Base-by-base conservation (phyloP, 2,888 invertebrate genomes). In the Stegophylla sp. region DNA sequence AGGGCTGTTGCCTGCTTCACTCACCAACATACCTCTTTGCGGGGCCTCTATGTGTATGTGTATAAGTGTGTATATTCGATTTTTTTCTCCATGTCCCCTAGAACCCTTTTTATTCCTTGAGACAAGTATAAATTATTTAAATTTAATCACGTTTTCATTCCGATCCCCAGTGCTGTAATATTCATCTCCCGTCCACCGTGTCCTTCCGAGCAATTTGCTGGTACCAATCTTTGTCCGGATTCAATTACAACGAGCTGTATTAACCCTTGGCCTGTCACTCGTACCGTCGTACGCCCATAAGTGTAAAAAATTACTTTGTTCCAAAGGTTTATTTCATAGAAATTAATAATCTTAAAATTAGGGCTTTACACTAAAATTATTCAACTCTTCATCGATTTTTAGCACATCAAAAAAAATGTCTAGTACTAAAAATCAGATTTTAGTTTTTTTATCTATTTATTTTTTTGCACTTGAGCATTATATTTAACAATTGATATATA, bases 101-200 rank as follows among this genome's bases (percentile, higher is more conserved):
- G 69, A 79, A 69, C 79, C 79, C 79, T 79, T 79, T 79, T 79
- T 79, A 79, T 79, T 79, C 82, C 81, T 71, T 43, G 83, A 82
- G 83, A 82, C 74, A 74, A 77, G 69, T 73, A 69, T 83, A 83
- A 82, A 83, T 83, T 83, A 83, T 83, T 83, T 83, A 83, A 83
- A 83, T 83, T 83, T 83, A 83, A 83, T 83, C 83, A 83, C 82
- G 83, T 75, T 69, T 71, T 79, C 79, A 71, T 79, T 79, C 48
- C 71, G 51, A 79, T 51, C 79, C 79, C 79, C 71, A 13, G 79
- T 26, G 61, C n/a, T 61, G 69, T 61, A 79, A 79, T 79, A 79
- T 79, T 71, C 79, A 61, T 71, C 79, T 61, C 61, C 71, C 59
- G 17, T 28, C 59, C 64, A 26, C 41, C 61, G 71, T 71, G 79